Evolutionary conservation across 2,113 vertebrate species (phyloP).

Genomic region (Triplophysa dalaica): DNA sequence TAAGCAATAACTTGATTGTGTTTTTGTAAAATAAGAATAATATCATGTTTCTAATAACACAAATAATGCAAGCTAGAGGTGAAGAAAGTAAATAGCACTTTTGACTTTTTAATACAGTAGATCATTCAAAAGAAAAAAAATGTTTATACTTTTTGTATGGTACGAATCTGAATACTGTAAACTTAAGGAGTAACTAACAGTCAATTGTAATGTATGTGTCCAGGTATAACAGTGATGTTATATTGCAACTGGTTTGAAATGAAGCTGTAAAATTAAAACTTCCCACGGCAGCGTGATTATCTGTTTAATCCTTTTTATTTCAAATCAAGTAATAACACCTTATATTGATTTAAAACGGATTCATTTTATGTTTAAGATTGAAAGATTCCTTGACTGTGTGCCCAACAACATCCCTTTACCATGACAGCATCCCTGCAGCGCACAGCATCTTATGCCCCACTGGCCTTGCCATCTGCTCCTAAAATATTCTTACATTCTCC

Average conservation of each 20-base stretch:
- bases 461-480: constrained; percentile 15
- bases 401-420: too few species aligned
- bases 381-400: too few species aligned
- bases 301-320: not conserved
- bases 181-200: not conserved
- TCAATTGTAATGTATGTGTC: not conserved
- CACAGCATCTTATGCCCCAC: not conserved
- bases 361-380: too few species aligned
- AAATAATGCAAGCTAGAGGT: not conserved
- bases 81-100: not conserved
- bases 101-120: not conserved
- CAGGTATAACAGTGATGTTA: not conserved
- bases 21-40: not conserved
- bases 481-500: not conserved
- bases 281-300: not conserved
- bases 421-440: not conserved
- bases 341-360: too few species aligned
- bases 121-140: not conserved
- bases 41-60: not conserved
- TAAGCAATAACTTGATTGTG: not conserved
- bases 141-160: constrained; percentile 34
- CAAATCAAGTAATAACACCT: too few species aligned
- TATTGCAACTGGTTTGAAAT: constrained; percentile 10
- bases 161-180: not conserved
- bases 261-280: constrained; percentile 29